phyloP scores from a whole-genome alignment of 2,888 invertebrate species.

The Leptogaster cylindrica region DNA sequence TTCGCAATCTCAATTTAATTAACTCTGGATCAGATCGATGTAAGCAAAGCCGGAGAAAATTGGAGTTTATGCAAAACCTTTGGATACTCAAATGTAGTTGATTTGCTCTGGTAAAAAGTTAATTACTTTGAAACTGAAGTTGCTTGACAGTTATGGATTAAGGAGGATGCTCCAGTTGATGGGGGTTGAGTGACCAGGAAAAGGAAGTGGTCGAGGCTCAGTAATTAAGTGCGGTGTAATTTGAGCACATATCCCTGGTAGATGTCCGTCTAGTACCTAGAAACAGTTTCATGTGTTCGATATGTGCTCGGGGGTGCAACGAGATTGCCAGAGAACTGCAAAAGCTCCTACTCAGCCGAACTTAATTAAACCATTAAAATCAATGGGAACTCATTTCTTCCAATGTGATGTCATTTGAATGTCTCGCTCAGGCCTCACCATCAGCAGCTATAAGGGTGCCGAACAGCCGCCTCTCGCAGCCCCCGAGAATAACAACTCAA shows the following conservation, averaged over 20 bases:
- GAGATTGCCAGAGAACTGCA: neutral
- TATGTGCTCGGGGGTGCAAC: neutral
- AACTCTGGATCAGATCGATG: too few relatives aligned
- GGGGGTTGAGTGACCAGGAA: too few relatives aligned
- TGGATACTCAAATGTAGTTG: too few relatives aligned
- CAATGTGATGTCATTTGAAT: constrained; percentile 10
- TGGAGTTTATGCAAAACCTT: too few relatives aligned
- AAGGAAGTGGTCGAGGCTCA: neutral
- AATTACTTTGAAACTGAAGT: neutral
- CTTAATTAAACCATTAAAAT: constrained; percentile 32
- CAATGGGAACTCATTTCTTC: constrained; percentile 16
- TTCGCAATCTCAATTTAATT: too few relatives aligned
- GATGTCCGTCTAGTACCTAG: neutral
- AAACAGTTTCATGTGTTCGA: neutral
- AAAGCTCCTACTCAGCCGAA: neutral
- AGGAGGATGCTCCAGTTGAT: neutral
- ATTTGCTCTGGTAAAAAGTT: neutral
- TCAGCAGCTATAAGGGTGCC: neutral
- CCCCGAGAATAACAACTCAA: neutral
- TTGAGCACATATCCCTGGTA: neutral
- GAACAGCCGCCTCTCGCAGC: neutral
- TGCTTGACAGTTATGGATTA: neutral
- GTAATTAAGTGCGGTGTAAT: neutral
- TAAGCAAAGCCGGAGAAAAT: too few relatives aligned
- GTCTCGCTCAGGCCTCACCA: neutral